A percentile compares a stretch with the other conserved stretches of the same genome.
Evolutionary conservation across 2,797 vertebrate genomes (phyloP).

Genomic region (Pseudopleuronectes americanus): DNA sequence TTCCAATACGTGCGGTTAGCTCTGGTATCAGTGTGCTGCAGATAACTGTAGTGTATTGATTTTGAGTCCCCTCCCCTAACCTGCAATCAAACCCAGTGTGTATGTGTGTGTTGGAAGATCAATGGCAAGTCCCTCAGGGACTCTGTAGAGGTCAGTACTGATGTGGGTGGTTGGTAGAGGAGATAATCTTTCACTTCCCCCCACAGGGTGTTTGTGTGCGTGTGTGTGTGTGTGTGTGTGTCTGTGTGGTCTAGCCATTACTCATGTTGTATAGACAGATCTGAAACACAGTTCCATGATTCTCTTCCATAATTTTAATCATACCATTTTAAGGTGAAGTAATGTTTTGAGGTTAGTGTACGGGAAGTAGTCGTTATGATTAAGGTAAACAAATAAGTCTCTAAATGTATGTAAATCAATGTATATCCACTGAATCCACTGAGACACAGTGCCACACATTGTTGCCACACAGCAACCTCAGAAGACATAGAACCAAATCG

Average conservation of each 20-base stretch:
- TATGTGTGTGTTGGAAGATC: conserved; percentile 55
- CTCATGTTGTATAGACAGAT: neutral
- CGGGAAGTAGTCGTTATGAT: neutral
- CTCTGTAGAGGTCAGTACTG: conserved; percentile 62
- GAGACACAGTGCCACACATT: too few species aligned
- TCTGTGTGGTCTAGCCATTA: conserved; percentile 12
- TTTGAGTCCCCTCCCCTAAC: conserved; percentile 35
- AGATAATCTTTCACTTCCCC: conserved; percentile 56
- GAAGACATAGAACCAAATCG: too few species aligned
- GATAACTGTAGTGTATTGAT: conserved; percentile 62
- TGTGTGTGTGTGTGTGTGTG: conserved; percentile 24
- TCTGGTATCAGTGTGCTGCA: conserved; percentile 53
- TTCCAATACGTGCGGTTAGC: conserved; percentile 23
- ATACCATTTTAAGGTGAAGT: too few species aligned
- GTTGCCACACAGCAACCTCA: too few species aligned
- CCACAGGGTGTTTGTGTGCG: conserved; percentile 39
- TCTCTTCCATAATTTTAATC: neutral
- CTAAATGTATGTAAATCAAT: neutral
- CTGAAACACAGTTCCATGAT: neutral
- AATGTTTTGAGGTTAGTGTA: neutral
- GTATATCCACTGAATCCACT: neutral
- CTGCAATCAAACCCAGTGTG: conserved; percentile 47
- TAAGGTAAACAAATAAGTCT: neutral
- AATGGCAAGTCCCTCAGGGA: conserved; percentile 58
- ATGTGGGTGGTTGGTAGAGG: conserved; percentile 60